Conservation (phyloP, 2,113 vertebrate genomes). For the Noctilio leporinus region DNA sequence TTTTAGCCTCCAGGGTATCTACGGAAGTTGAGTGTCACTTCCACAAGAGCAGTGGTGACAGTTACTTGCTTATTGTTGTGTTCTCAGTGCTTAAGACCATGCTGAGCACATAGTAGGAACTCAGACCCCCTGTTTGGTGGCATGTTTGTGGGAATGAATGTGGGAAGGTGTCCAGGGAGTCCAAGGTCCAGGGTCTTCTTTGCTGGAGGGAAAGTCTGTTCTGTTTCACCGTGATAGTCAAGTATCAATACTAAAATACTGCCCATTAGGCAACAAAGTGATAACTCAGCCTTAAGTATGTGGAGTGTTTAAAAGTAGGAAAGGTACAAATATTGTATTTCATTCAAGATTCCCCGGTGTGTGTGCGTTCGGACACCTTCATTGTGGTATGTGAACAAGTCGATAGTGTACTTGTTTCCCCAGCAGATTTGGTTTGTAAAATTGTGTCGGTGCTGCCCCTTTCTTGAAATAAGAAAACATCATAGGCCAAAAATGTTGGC, state of each 20-base stretch:
- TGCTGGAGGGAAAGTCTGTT: not conserved
- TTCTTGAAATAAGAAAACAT: no score
- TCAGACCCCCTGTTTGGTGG: accelerated
- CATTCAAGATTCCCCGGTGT: no score
- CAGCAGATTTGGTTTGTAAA: no score
- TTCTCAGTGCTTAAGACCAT: not conserved
- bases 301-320: no score
- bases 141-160: not conserved
- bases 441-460: no score
- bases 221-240: not conserved
- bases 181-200: not conserved
- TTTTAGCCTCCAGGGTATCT: not conserved
- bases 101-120: not conserved
- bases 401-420: no score
- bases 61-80: not conserved
- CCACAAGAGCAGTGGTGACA: not conserved
- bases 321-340: no score
- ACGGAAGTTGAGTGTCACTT: not conserved
- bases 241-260: not conserved
- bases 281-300: no score
- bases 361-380: no score
- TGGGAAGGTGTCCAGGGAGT: not conserved
- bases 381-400: no score
- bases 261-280: no score
- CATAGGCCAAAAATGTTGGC: no score